Conservation (phyloP, 2,888 invertebrate genomes). For the Drosophila setosimentum region DNA sequence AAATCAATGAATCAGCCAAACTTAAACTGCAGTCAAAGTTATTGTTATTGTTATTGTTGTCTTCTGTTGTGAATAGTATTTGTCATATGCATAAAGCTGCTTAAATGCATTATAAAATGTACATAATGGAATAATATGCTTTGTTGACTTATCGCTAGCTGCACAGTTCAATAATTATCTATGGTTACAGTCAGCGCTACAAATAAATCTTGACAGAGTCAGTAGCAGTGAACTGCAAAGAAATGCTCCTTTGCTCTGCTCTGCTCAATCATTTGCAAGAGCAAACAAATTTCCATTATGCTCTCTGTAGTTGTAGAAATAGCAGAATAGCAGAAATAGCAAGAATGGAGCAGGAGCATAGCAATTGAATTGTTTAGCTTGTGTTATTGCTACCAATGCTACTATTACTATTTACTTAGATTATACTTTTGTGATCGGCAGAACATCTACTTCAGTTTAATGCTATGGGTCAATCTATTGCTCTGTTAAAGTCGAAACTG, state of each 20-base stretch:
- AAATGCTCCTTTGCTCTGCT: not conserved
- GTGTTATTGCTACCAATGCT: not conserved
- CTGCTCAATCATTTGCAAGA: not conserved
- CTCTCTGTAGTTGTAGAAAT: not conserved
- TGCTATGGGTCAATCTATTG: not conserved
- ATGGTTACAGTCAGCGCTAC: not conserved
- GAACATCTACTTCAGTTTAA: not conserved
- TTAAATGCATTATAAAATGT: conserved; percentile 10
- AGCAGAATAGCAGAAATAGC: not conserved
- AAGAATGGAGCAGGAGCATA: not conserved
- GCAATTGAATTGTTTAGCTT: not conserved
- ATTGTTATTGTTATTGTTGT: not conserved
- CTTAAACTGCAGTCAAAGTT: conserved; percentile 21
- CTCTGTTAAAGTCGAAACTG: not conserved
- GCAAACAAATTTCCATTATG: not conserved
- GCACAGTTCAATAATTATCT: not conserved
- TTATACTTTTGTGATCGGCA: not conserved
- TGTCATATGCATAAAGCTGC: conserved; percentile 11
- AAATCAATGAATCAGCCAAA: conserved; percentile 56
- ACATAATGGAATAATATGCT: not conserved
- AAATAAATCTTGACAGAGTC: not conserved
- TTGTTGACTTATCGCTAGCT: not conserved
- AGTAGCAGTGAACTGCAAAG: not conserved
- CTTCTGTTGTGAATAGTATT: conserved; percentile 8
- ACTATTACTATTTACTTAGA: not conserved